Base-by-base conservation (phyloP, 1,140 invertebrate genomes). In the Sycophaga agraensis region DNA sequence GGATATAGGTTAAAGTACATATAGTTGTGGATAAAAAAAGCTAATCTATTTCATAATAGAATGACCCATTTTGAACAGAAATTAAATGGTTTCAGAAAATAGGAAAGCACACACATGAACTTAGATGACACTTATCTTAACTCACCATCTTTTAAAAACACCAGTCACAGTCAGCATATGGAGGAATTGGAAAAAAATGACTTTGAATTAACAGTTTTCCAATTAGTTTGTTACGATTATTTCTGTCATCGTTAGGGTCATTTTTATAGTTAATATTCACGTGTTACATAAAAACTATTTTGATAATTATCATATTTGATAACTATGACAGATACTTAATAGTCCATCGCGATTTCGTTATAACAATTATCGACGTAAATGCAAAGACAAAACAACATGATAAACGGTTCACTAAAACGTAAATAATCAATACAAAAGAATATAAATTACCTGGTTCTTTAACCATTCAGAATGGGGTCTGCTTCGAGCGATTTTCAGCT, bases 381-480 rank as follows among this genome's bases (percentile, higher is more conserved):
- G 50, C 11, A 19, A 16, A 31, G 22, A 61, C 31, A 60, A 39
- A 43, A 24, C 24, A 40, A 51, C 31, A 59, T 43, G 42, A 17
- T 28, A 37, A 58, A 58, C 34, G 16, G 2, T 49, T 58, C 19
- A 49, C 43, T 49, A 2, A 45, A 21, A 24, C 2, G 14, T 24
- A 14, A 14, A 45, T 49, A 17, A 17, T 59, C 9, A 17, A 14
- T 57, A 14, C 12, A 17, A 4, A 24, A 11, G 21, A 31, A 2
- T 17, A 39, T 14, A 46, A 66, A 46, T 59, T 82, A 96, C 92
- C 90, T 96, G 88, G 82, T 97, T 92, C 78, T 91, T 86, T 0
- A 98, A 85, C 95, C 97, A 98, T 53, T 90, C 81, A 4, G 88
- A 89, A 73, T 98, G 92, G 12, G 96, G 94, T 49, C 96, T 84